These are phyloP conservation scores for Aphodius granarius DNA, from an alignment of 2,888 invertebrate species.

Conservation along the genomic window DNA sequence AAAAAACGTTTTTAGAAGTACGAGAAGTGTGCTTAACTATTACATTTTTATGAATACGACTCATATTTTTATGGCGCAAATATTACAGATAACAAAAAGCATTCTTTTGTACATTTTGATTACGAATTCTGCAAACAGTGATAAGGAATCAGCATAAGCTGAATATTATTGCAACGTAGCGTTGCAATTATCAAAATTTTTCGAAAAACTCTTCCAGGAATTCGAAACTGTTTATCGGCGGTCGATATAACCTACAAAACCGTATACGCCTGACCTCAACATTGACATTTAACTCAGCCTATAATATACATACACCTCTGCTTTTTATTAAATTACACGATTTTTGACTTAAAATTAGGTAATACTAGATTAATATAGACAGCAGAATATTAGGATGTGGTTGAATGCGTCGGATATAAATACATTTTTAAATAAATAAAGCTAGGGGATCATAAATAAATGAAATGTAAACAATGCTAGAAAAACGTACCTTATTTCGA, in stretches of 20 bases:
- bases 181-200: neutral
- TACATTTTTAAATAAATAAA: neutral
- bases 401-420: neutral
- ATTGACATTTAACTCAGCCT: neutral
- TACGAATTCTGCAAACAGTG: neutral
- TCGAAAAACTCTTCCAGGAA: neutral
- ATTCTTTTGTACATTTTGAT: neutral
- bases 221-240: neutral
- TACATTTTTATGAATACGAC: neutral
- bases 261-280: neutral
- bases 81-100: neutral
- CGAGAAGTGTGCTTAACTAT: neutral
- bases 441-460: neutral
- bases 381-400: too few species aligned
- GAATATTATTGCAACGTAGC: neutral
- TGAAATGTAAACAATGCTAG: neutral
- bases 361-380: too few species aligned
- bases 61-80: neutral
- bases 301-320: neutral
- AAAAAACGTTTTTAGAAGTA: too few species aligned
- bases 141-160: neutral
- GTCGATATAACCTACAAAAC: neutral
- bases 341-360: too few species aligned
- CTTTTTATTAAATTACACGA: neutral
- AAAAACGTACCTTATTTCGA: neutral